Conservation (phyloP, 2,797 vertebrate genomes). For the Leucoraja ocellata region DNA sequence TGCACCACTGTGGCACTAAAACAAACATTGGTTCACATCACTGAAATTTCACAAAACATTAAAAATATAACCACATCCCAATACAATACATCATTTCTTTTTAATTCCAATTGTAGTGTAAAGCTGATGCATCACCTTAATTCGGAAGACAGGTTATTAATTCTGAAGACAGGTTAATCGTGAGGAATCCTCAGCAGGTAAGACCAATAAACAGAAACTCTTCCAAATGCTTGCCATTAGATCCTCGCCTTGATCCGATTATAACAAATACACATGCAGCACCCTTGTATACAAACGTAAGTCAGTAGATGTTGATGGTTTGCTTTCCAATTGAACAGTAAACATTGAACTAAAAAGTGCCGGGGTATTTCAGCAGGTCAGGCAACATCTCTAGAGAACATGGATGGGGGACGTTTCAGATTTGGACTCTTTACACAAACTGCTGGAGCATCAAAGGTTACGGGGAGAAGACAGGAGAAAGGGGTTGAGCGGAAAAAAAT, state of each 20-base stretch:
- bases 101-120: not conserved
- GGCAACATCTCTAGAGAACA: too few species aligned
- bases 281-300: too few species aligned
- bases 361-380: too few species aligned
- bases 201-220: not conserved
- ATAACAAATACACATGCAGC: too few species aligned
- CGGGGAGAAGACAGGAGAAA: too few species aligned
- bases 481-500: too few species aligned
- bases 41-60: not conserved
- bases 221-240: not conserved
- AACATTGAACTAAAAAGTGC: too few species aligned
- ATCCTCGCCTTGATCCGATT: not conserved
- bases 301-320: not conserved
- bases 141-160: not conserved
- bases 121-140: not conserved
- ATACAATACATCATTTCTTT: not conserved
- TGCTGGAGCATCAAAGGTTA: too few species aligned
- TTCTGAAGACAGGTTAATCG: not conserved
- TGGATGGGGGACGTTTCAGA: too few species aligned
- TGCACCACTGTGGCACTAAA: too few species aligned
- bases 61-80: not conserved
- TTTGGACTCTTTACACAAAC: too few species aligned
- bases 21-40: not conserved
- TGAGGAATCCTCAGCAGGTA: not conserved
- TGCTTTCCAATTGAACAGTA: not conserved